Base-by-base conservation (phyloP, 2,888 invertebrate species). In the Drosophila macrothrix region DNA sequence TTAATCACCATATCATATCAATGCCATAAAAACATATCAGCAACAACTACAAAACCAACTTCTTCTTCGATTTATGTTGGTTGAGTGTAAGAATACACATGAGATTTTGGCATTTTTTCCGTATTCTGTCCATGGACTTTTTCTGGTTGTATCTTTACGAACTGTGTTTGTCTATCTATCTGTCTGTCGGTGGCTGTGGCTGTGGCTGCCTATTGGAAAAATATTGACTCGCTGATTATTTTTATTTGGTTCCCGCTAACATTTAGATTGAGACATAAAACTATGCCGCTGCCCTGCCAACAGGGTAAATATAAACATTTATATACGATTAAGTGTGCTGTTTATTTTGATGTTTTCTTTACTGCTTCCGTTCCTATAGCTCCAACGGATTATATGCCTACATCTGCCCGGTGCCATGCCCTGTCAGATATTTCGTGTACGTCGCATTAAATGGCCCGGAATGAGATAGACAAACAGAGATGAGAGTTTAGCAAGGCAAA, bases 321-420 rank as follows among this genome's bases (percentile, higher is more conserved):
- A 87, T 87, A 82, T 80, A 87, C 86, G 89, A 87, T 87, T 87
- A 90, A 87, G 85, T 87, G 89, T 73, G 90, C 82, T 90, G 90
- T 87, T 87, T 89, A 87, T 87, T 89, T 87, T 90, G 89, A 89
- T 87, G 87, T 89, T 87, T 87, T 88, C 78, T 84, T 87, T 90
- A 78, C 76, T 89, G 90, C 90, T 87, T 87, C 87, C 87, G 90
- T 63, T 82, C 33, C 62, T 65, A 61, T 19, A 52, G 69, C 68
- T 75, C 33, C 37, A 43, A 52, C 70, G 58, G 50, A 58, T 37
- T 69, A 69, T 61, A 52, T 78, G 67, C 62, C 46, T 58, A 53
- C 53, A 53, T 50, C 43, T 53, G 39, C 16, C 41, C 25, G 22
- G 29, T 19, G 62, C 63, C 59, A 52, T 43, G 67, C 37, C 39